Evolutionary conservation across 2,113 vertebrate species (phyloP).

Genomic region (Bagarius yarrelli): DNA sequence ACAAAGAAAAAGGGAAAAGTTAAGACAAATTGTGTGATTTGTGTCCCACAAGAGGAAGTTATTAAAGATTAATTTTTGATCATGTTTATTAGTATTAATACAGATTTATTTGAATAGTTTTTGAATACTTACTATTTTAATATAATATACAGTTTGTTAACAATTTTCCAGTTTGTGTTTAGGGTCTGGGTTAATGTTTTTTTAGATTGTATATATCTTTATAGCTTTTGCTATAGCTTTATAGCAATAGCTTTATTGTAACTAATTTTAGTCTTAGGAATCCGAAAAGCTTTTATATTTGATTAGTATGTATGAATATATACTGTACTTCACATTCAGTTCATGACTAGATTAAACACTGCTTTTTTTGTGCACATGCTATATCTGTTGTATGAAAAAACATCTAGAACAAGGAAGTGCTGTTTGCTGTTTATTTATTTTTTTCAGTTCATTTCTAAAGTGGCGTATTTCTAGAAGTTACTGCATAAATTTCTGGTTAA

Average conservation of each 20-base stretch:
- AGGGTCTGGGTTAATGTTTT: too few relatives aligned
- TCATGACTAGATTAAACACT: background rate
- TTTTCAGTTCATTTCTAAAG: background rate
- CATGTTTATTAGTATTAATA: background rate
- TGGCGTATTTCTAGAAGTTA: too few relatives aligned
- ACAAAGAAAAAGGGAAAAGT: too few relatives aligned
- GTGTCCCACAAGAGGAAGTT: background rate
- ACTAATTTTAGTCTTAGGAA: too few relatives aligned
- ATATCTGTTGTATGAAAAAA: background rate
- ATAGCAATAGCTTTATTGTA: too few relatives aligned
- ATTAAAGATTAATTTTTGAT: background rate
- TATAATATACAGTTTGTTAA: too few relatives aligned
- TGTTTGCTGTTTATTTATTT: background rate
- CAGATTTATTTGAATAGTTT: background rate
- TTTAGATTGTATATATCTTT: too few relatives aligned
- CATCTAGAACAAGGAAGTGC: background rate
- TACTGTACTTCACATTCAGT: background rate
- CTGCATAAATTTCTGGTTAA: too few relatives aligned
- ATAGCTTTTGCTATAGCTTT: too few relatives aligned
- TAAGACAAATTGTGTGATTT: background rate
- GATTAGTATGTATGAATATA: background rate
- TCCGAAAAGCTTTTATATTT: too few relatives aligned
- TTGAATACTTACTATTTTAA: too few relatives aligned
- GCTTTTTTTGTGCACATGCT: background rate
- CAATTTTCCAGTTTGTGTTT: too few relatives aligned